Percentiles rank a stretch among this genome's conserved stretches.
phyloP scores from a whole-genome alignment of 2,888 invertebrate genomes.

The Andrena haemorrhoa region DNA sequence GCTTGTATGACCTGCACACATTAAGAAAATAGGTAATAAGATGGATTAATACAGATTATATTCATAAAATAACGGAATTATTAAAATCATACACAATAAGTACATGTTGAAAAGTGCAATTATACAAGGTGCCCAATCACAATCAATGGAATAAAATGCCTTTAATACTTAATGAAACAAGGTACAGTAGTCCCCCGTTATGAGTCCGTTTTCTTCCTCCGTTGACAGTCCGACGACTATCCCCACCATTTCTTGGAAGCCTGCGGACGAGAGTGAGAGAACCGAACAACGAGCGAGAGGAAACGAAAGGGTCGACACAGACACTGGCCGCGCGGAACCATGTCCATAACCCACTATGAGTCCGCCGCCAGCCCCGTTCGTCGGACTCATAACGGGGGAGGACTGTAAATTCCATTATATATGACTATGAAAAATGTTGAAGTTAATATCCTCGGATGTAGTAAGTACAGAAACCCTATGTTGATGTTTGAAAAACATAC shows the following conservation, averaged over 20 bases:
- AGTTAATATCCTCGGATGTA: background rate
- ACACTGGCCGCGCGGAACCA: too few relatives aligned
- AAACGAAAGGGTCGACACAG: too few relatives aligned
- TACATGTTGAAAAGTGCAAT: background rate
- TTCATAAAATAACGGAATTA: background rate
- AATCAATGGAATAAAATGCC: background rate
- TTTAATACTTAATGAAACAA: background rate
- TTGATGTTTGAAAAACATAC: background rate
- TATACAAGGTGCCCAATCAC: slow-evolving; percentile 9
- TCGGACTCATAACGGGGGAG: too few relatives aligned
- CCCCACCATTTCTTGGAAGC: too few relatives aligned
- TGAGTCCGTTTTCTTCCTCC: too few relatives aligned
- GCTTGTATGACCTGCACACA: slow-evolving; percentile 79
- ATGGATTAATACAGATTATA: background rate
- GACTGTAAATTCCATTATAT: background rate
- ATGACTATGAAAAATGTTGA: background rate
- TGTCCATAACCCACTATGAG: too few relatives aligned
- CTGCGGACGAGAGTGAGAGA: too few relatives aligned
- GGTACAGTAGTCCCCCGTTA: too few relatives aligned
- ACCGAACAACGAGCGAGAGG: too few relatives aligned
- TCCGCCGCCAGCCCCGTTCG: too few relatives aligned
- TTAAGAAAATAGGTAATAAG: background rate
- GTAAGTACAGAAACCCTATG: background rate
- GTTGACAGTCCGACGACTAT: too few relatives aligned
- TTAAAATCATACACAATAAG: too few relatives aligned